phyloP scores from a whole-genome alignment of 37 sponge, comb jelly and placozoan species.

The Diacarnus erythraeanus region DNA sequence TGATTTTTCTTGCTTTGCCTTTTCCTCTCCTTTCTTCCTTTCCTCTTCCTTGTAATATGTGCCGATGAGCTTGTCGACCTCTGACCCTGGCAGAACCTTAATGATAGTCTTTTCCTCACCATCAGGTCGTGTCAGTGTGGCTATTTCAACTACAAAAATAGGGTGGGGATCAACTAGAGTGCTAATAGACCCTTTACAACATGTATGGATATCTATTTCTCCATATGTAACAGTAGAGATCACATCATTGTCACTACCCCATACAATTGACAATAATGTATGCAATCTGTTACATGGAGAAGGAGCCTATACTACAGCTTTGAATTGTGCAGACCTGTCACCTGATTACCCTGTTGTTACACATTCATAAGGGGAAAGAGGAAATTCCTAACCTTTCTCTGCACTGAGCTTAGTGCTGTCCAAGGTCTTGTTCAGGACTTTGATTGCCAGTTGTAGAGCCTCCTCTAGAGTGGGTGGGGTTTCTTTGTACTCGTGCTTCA shows the following conservation, averaged over 20 bases:
- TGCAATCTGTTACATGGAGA: too few species aligned
- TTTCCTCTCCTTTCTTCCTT: slow-evolving; percentile 68
- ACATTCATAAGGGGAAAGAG: too few species aligned
- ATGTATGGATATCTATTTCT: too few species aligned
- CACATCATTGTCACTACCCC: too few species aligned
- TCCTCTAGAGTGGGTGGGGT: slow-evolving; percentile 78
- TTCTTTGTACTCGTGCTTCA: slow-evolving; percentile 98
- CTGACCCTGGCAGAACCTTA: slow-evolving; percentile 63
- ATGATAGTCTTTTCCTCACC: slow-evolving; percentile 61
- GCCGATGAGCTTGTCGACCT: slow-evolving; percentile 68
- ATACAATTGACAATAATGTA: too few species aligned
- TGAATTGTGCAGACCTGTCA: too few species aligned
- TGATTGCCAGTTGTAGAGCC: slow-evolving; percentile 89
- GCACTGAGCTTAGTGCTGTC: slow-evolving; percentile 90
- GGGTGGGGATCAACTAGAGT: background rate
- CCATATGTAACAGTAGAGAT: too few species aligned
- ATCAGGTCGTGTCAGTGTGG: slow-evolving; percentile 78
- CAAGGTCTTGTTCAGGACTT: slow-evolving; percentile 93
- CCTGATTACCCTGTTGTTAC: too few species aligned
- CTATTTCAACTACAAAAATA: slow-evolving; percentile 78
- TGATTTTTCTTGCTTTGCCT: slow-evolving; percentile 43
- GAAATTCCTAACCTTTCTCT: slow-evolving; percentile 63
- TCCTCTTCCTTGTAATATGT: slow-evolving; percentile 64
- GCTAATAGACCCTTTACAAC: too few species aligned
- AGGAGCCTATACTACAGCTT: too few species aligned